phyloP scores from a whole-genome alignment of 92 coral and sea anemone species.

The Porites lobata region DNA sequence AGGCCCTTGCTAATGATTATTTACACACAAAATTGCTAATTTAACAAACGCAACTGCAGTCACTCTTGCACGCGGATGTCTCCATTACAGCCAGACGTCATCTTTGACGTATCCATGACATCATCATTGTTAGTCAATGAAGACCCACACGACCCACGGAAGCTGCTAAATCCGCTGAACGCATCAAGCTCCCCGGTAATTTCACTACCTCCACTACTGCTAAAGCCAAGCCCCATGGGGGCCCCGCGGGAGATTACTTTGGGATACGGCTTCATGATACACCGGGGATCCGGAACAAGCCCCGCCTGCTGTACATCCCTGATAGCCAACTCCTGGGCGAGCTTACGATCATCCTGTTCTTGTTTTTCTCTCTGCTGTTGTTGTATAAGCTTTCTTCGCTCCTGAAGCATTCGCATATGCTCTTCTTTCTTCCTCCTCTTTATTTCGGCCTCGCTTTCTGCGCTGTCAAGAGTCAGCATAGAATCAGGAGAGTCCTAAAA shows the following conservation, averaged over 20 bases:
- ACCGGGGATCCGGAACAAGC: slow-evolving; percentile 68
- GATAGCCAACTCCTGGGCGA: slow-evolving; percentile 88
- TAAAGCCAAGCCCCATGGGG: slow-evolving; percentile 68
- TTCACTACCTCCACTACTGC: slow-evolving; percentile 47
- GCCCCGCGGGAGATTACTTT: slow-evolving; percentile 83
- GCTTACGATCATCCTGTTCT: slow-evolving; percentile 79
- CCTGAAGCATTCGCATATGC: slow-evolving; percentile 80
- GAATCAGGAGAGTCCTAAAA: slow-evolving; percentile 83
- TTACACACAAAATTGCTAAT: slow-evolving; percentile 1
- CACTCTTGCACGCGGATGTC: slow-evolving; percentile 57
- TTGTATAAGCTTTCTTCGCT: slow-evolving; percentile 78
- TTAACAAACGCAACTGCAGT: neutral
- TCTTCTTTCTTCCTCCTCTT: slow-evolving; percentile 62
- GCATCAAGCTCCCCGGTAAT: slow-evolving; percentile 42
- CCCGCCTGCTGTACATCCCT: slow-evolving; percentile 92
- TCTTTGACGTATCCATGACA: slow-evolving; percentile 71
- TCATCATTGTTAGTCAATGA: slow-evolving; percentile 74
- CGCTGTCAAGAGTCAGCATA: slow-evolving; percentile 64
- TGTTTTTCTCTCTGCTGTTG: slow-evolving; percentile 87
- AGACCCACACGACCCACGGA: slow-evolving; percentile 77
- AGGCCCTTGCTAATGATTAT: neutral
- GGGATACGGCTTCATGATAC: slow-evolving; percentile 75
- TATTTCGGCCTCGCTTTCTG: slow-evolving; percentile 56
- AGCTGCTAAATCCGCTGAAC: slow-evolving; percentile 69
- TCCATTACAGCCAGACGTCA: slow-evolving; percentile 59